Evolutionary conservation across 1,140 invertebrate genomes (phyloP).

Genomic region (Papilio helenus): DNA sequence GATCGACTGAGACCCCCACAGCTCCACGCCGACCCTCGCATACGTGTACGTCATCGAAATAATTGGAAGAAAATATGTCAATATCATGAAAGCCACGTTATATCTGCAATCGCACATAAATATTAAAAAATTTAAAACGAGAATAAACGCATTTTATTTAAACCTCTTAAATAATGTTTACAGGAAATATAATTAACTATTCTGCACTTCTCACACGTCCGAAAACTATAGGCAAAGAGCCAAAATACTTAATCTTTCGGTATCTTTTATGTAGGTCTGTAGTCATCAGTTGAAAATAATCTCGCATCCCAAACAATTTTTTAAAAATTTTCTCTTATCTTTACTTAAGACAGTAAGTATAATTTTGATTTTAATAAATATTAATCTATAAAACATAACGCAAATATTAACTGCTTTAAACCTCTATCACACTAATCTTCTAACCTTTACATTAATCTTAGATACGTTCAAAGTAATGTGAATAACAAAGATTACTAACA

Average conservation of each 20-base stretch:
- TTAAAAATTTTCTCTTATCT: too few species aligned
- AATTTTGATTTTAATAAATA: too few species aligned
- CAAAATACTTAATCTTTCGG: too few species aligned
- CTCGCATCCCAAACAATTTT: too few species aligned
- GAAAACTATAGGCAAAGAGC: too few species aligned
- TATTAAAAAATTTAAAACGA: slow-evolving; percentile 3
- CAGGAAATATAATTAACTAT: too few species aligned
- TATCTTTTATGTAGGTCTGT: too few species aligned
- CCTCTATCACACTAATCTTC: not conserved
- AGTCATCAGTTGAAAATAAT: too few species aligned
- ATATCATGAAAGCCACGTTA: slow-evolving; percentile 93
- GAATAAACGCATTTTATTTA: not conserved
- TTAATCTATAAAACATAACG: not conserved
- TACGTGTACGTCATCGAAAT: slow-evolving; percentile 96
- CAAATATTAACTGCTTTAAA: slow-evolving; percentile 3
- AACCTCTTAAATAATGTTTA: too few species aligned
- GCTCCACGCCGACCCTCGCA: slow-evolving; percentile 92
- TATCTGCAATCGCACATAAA: slow-evolving; percentile 86
- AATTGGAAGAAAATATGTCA: slow-evolving; percentile 97
- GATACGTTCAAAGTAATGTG: not conserved
- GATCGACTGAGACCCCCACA: slow-evolving; percentile 98
- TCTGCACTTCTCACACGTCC: too few species aligned
- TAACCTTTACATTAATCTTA: slow-evolving; percentile 5
- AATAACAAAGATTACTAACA: slow-evolving; percentile 85
- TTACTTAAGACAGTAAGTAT: too few species aligned